Conservation (phyloP, 2,888 invertebrate genomes). For the Poecilobothrus nobilitatus region DNA sequence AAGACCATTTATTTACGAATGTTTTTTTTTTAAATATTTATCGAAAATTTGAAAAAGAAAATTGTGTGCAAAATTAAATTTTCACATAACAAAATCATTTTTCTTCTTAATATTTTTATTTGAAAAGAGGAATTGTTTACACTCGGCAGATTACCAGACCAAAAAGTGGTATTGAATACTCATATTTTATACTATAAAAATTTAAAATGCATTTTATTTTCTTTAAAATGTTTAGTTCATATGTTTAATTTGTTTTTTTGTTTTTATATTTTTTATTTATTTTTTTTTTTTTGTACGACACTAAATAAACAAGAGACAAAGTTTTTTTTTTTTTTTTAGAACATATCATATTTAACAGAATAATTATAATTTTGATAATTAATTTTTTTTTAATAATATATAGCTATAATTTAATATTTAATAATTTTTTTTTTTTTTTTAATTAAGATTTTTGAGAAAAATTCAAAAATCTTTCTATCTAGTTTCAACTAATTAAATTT, state of each 20-base stretch:
- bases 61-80: no score
- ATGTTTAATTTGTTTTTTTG: slow-evolving; percentile 6
- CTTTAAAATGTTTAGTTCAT: slow-evolving; percentile 9
- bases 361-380: slow-evolving; percentile 5
- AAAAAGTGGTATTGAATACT: no score
- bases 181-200: not conserved
- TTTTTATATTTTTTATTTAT: not conserved
- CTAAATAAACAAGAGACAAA: slow-evolving; percentile 9
- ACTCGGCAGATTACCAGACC: not conserved
- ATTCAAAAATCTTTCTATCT: slow-evolving; percentile 9
- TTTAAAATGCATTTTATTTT: not conserved
- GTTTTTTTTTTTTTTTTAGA: not conserved
- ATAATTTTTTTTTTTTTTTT: not conserved
- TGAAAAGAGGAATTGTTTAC: no score
- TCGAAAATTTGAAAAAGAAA: no score
- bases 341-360: slow-evolving; percentile 5
- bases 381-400: not conserved
- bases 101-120: no score
- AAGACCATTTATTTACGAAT: no score
- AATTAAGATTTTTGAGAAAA: not conserved
- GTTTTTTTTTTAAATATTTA: no score
- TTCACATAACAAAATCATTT: no score
- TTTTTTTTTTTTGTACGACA: slow-evolving; percentile 9
- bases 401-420: slow-evolving; percentile 6
- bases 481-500: slow-evolving; percentile 6